Percentiles rank a stretch among this genome's conserved stretches.
These are phyloP conservation scores for Bradypodion ventrale DNA, from an alignment of 2,797 vertebrate species.

Conservation along the genomic window DNA sequence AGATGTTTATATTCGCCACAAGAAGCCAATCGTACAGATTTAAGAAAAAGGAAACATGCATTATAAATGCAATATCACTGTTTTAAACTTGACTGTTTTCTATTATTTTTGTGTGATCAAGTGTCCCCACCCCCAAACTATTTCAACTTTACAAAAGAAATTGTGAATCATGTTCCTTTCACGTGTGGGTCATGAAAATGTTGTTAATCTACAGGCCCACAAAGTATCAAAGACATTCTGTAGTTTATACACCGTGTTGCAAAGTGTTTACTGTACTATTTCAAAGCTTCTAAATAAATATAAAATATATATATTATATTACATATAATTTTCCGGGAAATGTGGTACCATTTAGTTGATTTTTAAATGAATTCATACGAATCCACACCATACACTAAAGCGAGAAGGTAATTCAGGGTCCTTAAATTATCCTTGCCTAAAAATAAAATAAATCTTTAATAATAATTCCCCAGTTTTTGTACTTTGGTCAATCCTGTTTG, in stretches of 20 bases:
- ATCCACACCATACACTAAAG: conserved; percentile 74
- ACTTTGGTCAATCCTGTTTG: conserved; percentile 74
- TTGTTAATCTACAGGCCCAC: conserved; percentile 82
- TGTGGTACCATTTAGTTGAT: conserved; percentile 84
- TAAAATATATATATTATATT: conserved; percentile 94
- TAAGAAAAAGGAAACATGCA: conserved; percentile 85
- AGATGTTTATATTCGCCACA: conserved; percentile 91
- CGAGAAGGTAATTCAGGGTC: conserved; percentile 81
- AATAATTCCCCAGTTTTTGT: conserved; percentile 72
- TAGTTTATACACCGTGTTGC: conserved; percentile 98
- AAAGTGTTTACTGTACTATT: conserved; percentile 99
- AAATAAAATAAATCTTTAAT: conserved; percentile 71
- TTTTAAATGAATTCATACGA: conserved; percentile 81
- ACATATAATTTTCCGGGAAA: conserved; percentile 90
- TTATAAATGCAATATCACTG: conserved; percentile 97
- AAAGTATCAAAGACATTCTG: conserved; percentile 88
- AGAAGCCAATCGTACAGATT: conserved; percentile 93
- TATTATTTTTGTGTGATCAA: conserved; percentile 95
- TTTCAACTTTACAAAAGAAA: conserved; percentile 90
- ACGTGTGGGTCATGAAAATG: conserved; percentile 81
- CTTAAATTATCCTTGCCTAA: conserved; percentile 75
- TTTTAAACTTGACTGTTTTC: conserved; percentile 99
- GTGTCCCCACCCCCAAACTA: conserved; percentile 89
- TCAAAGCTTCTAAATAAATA: conserved; percentile 98
- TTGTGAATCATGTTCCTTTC: conserved; percentile 85